Evolutionary conservation across 2,888 invertebrate species (phyloP).

Genomic region (Chironomus riparius): DNA sequence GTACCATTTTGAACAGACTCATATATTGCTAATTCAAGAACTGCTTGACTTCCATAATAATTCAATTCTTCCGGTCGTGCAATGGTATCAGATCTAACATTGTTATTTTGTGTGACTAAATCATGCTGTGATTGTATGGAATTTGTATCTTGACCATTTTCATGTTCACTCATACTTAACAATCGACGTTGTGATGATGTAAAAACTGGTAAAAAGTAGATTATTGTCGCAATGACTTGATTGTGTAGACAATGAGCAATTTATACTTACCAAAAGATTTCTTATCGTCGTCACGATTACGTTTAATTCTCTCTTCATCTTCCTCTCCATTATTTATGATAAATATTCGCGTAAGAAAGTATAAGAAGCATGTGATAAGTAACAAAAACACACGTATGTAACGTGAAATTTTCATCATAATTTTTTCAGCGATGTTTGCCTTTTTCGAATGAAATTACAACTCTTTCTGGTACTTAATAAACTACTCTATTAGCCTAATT

Average conservation of each 20-base stretch:
- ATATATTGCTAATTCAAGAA: neutral
- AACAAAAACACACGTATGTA: neutral
- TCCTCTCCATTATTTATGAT: neutral
- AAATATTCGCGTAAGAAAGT: too few species aligned
- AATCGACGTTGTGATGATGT: neutral
- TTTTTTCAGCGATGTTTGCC: neutral
- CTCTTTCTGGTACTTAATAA: too few species aligned
- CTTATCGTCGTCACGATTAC: too few species aligned
- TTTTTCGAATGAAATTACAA: too few species aligned
- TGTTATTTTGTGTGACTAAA: neutral
- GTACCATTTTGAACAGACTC: too few species aligned
- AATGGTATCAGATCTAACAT: neutral
- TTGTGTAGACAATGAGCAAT: neutral
- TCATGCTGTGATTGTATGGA: neutral
- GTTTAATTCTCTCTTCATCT: neutral
- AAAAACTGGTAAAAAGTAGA: neutral
- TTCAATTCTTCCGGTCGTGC: neutral
- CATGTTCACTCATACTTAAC: neutral
- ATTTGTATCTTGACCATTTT: neutral
- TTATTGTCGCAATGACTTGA: neutral
- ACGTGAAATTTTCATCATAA: neutral
- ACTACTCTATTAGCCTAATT: too few species aligned
- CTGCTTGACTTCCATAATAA: neutral
- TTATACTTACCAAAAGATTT: neutral
- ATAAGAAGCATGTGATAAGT: neutral